Evolutionary conservation across 2,797 vertebrate genomes (phyloP).

Genomic region (Schizopygopsis pylzovi): DNA sequence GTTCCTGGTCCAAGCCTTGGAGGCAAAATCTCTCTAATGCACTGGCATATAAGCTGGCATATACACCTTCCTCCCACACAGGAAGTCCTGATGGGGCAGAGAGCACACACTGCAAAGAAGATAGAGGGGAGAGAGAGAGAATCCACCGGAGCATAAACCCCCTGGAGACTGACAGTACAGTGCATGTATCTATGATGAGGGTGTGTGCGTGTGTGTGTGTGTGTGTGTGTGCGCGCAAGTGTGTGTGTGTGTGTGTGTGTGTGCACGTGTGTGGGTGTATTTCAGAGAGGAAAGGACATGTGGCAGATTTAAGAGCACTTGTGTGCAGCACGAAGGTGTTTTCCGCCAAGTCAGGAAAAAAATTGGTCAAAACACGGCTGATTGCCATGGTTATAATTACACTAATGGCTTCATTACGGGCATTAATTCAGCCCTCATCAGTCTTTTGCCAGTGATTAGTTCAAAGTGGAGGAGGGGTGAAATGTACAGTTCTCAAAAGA

Average conservation of each 20-base stretch:
- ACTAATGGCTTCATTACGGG: conserved; percentile 67
- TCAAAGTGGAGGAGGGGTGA: conserved; percentile 55
- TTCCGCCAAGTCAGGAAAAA: conserved; percentile 54
- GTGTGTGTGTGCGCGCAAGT: conserved; percentile 7
- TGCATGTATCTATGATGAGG: conserved; percentile 26
- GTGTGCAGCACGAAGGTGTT: conserved; percentile 48
- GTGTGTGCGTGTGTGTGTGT: background rate
- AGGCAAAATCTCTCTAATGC: conserved; percentile 45
- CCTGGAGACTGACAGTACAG: conserved; percentile 43
- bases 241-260: conserved; percentile 5
- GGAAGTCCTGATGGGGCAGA: conserved; percentile 32
- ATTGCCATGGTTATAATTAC: conserved; percentile 66
- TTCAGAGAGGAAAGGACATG: conserved; percentile 15
- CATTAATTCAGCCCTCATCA: conserved; percentile 67
- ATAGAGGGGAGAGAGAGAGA: conserved; percentile 25
- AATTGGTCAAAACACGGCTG: conserved; percentile 63
- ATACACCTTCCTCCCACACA: conserved; percentile 29
- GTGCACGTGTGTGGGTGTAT: conserved; percentile 7
- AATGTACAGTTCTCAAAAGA: conserved; percentile 58
- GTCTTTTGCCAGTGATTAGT: conserved; percentile 67
- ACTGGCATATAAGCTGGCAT: conserved; percentile 27
- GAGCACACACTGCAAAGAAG: conserved; percentile 30
- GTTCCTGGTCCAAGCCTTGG: background rate
- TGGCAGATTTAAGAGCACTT: conserved; percentile 55
- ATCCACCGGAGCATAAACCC: conserved; percentile 35